Evolutionary conservation across 2,113 vertebrate genomes (phyloP).

Genomic region (Poeciliopsis retropinna): DNA sequence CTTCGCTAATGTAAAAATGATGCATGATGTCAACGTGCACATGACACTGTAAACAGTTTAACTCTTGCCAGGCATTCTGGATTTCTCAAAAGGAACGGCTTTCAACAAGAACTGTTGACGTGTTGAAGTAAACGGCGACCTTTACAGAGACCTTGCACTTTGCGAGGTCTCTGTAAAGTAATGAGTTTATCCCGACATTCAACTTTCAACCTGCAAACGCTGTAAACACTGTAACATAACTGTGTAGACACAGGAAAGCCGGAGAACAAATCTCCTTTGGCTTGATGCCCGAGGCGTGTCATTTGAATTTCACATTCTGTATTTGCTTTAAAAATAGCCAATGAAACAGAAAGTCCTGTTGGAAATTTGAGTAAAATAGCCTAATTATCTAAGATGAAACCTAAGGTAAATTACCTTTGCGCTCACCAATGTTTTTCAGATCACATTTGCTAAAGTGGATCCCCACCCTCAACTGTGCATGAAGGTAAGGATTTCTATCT

Average conservation of each 20-base stretch:
- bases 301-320: constrained; percentile 11
- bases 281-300: not conserved
- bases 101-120: not conserved
- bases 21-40: not conserved
- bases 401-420: not conserved
- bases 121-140: not conserved
- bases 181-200: not conserved
- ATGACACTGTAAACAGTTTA: not conserved
- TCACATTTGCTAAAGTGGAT: constrained; percentile 83
- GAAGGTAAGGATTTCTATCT: constrained; percentile 80
- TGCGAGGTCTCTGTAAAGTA: not conserved
- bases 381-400: not conserved
- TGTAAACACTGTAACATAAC: not conserved
- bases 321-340: constrained; percentile 4
- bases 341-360: not conserved
- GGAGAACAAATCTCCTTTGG: not conserved
- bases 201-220: not conserved
- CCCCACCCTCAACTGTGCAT: constrained; percentile 87
- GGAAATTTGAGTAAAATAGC: not conserved
- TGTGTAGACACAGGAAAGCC: not conserved
- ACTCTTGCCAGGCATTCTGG: not conserved
- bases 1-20: not conserved
- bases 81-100: not conserved
- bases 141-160: not conserved
- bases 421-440: constrained; percentile 68